Conservation (phyloP, 2,888 invertebrate species). For the Xylota sylvarum region DNA sequence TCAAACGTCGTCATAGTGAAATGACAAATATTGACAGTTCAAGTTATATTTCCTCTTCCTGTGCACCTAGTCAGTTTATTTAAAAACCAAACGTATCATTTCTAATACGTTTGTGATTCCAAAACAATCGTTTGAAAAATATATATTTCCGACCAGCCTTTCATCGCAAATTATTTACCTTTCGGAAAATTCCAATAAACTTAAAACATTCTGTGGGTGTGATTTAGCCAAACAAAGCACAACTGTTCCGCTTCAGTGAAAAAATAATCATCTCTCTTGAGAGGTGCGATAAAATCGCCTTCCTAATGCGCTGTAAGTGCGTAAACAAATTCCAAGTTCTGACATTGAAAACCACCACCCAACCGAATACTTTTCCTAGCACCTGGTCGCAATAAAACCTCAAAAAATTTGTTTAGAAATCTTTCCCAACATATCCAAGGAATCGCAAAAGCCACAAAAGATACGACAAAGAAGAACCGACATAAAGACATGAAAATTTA, state of each 20-base stretch:
- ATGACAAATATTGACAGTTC: neutral
- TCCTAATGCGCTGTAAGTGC: constrained; percentile 35
- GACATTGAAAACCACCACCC: constrained; percentile 56
- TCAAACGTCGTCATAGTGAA: neutral
- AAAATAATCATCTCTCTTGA: constrained; percentile 21
- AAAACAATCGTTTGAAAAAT: constrained; percentile 28
- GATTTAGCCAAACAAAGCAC: constrained; percentile 3
- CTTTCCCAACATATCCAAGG: neutral
- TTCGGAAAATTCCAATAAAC: constrained; percentile 50
- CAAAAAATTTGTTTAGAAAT: neutral
- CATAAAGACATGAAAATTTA: constrained; percentile 7
- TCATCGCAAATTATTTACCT: constrained; percentile 54
- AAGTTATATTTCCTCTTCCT: neutral
- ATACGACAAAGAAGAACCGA: neutral
- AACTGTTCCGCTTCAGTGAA: constrained; percentile 13
- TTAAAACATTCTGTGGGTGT: neutral
- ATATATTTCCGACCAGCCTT: constrained; percentile 13
- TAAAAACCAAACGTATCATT: neutral
- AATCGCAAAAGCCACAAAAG: constrained; percentile 3
- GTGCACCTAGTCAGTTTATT: constrained; percentile 18
- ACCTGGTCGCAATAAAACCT: constrained; percentile 55
- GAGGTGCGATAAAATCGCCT: constrained; percentile 39
- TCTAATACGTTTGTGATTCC: neutral
- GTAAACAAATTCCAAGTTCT: constrained; percentile 47
- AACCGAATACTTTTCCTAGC: constrained; percentile 12